Percentiles rank a stretch among this genome's conserved stretches.
Evolutionary conservation across 2,888 invertebrate genomes (phyloP).

Genomic region (Pristionchus mayeri): DNA sequence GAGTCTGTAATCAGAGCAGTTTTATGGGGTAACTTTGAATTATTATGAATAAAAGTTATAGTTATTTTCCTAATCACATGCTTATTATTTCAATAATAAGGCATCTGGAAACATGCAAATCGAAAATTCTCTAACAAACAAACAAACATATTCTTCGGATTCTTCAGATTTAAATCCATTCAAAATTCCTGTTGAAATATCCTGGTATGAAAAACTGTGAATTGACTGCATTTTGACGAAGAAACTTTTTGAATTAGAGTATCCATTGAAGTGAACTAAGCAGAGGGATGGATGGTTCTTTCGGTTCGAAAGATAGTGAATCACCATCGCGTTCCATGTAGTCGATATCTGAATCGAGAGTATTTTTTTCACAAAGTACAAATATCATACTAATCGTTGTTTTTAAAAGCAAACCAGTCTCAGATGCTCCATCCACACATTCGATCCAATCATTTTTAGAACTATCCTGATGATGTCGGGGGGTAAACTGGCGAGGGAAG

Average conservation of each 20-base stretch:
- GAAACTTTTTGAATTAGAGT: neutral
- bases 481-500: neutral
- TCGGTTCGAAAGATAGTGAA: neutral
- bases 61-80: too few species aligned
- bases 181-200: too few species aligned
- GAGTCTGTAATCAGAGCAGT: too few species aligned
- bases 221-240: neutral
- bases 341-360: neutral
- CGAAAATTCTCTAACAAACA: too few species aligned
- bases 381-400: neutral
- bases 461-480: neutral
- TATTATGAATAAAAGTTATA: too few species aligned
- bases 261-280: neutral
- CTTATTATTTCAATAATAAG: too few species aligned
- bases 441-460: neutral
- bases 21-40: too few species aligned
- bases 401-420: neutral
- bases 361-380: neutral
- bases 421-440: neutral
- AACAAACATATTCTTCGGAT: too few species aligned
- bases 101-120: too few species aligned
- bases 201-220: too few species aligned
- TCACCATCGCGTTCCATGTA: neutral
- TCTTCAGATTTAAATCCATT: too few species aligned
- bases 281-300: neutral